Conservation (phyloP, 1,140 invertebrate genomes). For the Aphis craccivora region DNA sequence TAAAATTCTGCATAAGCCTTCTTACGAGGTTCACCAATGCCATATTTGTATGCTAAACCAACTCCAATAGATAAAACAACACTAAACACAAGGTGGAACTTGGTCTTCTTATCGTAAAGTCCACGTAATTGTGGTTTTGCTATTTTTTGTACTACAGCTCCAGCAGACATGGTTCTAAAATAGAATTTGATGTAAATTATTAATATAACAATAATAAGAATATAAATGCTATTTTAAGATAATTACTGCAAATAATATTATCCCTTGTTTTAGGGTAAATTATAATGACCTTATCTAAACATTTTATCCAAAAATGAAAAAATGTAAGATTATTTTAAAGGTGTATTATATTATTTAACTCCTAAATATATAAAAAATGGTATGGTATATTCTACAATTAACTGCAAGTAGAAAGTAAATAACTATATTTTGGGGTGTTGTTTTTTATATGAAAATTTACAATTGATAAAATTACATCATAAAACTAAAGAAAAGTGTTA, state of each 20-base stretch:
- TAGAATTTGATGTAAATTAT: not conserved
- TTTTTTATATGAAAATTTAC: no score
- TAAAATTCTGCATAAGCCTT: slow-evolving; percentile 73
- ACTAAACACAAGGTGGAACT: slow-evolving; percentile 67
- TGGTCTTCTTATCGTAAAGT: slow-evolving; percentile 68
- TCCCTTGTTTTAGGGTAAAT: not conserved
- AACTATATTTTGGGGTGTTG: not conserved
- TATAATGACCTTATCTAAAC: not conserved
- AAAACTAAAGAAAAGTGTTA: not conserved
- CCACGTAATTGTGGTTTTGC: slow-evolving; percentile 69
- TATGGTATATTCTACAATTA: not conserved
- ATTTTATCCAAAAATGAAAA: not conserved
- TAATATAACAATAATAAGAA: not conserved
- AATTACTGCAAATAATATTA: not conserved
- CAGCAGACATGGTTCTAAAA: slow-evolving; percentile 60
- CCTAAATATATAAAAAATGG: not conserved
- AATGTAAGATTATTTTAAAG: not conserved
- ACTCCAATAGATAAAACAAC: slow-evolving; percentile 64
- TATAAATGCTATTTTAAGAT: not conserved
- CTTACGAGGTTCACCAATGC: slow-evolving; percentile 68
- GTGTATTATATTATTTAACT: not conserved
- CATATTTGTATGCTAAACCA: slow-evolving; percentile 66
- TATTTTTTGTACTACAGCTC: slow-evolving; percentile 63
- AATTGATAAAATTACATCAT: not conserved
- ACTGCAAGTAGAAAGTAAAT: not conserved